Evolutionary conservation across 2,797 vertebrate species (phyloP), one percentile per base, ranked within the genome.

Genomic region (Hemitrygon akajei): DNA sequence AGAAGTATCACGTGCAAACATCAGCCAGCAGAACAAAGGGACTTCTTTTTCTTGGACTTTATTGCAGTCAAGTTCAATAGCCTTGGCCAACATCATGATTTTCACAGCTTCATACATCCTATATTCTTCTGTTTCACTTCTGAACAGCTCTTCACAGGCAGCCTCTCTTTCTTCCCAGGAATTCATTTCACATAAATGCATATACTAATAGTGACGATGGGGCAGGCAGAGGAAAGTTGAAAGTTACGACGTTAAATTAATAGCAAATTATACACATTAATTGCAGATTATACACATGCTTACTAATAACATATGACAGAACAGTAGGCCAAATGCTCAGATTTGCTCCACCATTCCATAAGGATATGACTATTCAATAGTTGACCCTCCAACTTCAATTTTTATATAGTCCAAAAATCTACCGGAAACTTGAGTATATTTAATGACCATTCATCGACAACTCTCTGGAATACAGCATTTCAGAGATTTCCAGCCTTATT

Each of bases 1-100:
- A 0, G 98, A 99, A 0, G 98, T 98, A 96, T 99, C 98, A 40
- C 98, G 97, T 7, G 98, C 99, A 87, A 99, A 99, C 92, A 99
- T 96, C 86, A 99, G 97, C 98, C 98, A 98, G 76, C 98, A 98
- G 96, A 99, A 99, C 91, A 99, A 96, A 0, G 99, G 99, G 11
- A 99, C 98, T 25, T 98, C 98, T 27, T 95, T 96, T 12, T 97
- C 97, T 11, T 94, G 96, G 95, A 96, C 96, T 96, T 97, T 98
- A 75, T 96, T 95, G 0, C 96, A 93, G 94, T 99, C 98, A 63
- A 99, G 97, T 95, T 98, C 96, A 91, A 97, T 96, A 0, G 98
- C 98, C 16, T 97, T 96, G 95, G 95, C 96, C 94, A 99, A 96
- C 99, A 99, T 99, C 94, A 99, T 96, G 95, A 99, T 97, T 94